Base-by-base conservation (phyloP, 1,140 invertebrate species). In the Papilio glaucus region DNA sequence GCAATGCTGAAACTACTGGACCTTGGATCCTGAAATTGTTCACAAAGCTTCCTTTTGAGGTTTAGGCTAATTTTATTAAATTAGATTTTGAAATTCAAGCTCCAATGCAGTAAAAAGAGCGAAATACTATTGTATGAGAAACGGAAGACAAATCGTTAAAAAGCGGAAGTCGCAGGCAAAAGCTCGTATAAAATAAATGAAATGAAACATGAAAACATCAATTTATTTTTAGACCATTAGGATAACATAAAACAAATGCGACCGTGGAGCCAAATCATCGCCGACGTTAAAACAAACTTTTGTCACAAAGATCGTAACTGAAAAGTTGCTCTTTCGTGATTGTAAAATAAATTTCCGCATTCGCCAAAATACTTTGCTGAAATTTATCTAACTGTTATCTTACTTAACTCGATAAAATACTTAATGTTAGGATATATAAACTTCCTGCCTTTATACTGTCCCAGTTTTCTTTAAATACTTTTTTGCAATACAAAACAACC, bases 371-470 rank as follows among this genome's bases (percentile, higher is more conserved):
- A 53, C 49, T 53, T 53, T 53, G 49, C 49, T 24, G 21, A 53
- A 53, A 53, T 53, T 53, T 53, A 53, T 53, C 49, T 53, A 53
- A 53, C 49, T 53, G 49, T 53, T 53, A 53, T 62, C 60, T 62
- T 62, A 62, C 29, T 62, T 62, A 62, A 62, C 60, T 62, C 60
- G 60, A 62, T 62, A 62, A 62, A 62, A 62, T 62, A 62, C 60
- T 62, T 62, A 62, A 62, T 62, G 60, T 62, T 62, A 62, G 60
- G 60, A 62, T 37, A 62, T 62, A 62, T 62, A 62, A 62, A 62
- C 60, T 62, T 62, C 26, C 60, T 62, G 60, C 60, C 29, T 62
- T 62, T 62, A 62, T 62, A 62, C 13, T 37, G 60, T 62, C 60
- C 26, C 29, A 62, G 60, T 62, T 62, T 37, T 62, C 26, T 62